A percentile compares a stretch with the other conserved stretches of the same genome.
Conservation (phyloP, 2,797 vertebrate genomes). For the Anniella stebbinsi region DNA sequence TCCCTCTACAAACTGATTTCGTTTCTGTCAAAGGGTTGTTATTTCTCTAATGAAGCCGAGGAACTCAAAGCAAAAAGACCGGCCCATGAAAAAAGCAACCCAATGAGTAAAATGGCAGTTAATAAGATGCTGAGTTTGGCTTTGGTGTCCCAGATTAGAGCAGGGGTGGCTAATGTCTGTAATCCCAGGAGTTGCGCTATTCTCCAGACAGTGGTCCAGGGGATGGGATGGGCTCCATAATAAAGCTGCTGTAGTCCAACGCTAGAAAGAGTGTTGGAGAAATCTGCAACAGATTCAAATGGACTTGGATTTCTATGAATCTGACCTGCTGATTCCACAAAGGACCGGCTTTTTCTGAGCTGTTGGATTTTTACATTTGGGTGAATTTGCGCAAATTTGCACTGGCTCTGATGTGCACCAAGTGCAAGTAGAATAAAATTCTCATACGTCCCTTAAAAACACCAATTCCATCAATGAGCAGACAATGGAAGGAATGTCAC, state of each 20-base stretch:
- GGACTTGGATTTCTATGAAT: too few species aligned
- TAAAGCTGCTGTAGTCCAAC: background rate
- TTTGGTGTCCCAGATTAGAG: background rate
- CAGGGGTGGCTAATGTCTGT: background rate
- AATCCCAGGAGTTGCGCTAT: background rate
- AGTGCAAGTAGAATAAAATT: too few species aligned
- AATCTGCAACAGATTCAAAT: too few species aligned
- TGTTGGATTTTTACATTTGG: too few species aligned
- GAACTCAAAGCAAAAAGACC: constrained; percentile 24
- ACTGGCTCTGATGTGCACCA: too few species aligned
- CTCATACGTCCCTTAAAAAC: too few species aligned
- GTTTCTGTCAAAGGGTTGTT: constrained; percentile 20
- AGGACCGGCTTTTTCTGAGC: too few species aligned
- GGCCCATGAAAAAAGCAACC: constrained; percentile 9
- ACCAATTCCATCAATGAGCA: too few species aligned
- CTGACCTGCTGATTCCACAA: too few species aligned
- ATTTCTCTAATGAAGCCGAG: constrained; percentile 27
- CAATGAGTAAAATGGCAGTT: constrained; percentile 15
- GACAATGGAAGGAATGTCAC: too few species aligned
- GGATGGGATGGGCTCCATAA: background rate
- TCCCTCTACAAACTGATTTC: constrained; percentile 16
- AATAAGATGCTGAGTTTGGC: constrained; percentile 9
- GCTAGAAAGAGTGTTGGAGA: too few species aligned
- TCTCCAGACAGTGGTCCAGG: background rate
- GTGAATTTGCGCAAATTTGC: too few species aligned